A percentile compares a stretch with the other conserved stretches of the same genome.
These are phyloP conservation scores for Podarcis lilfordi DNA, from an alignment of 2,797 vertebrate genomes.

Conservation along the genomic window DNA sequence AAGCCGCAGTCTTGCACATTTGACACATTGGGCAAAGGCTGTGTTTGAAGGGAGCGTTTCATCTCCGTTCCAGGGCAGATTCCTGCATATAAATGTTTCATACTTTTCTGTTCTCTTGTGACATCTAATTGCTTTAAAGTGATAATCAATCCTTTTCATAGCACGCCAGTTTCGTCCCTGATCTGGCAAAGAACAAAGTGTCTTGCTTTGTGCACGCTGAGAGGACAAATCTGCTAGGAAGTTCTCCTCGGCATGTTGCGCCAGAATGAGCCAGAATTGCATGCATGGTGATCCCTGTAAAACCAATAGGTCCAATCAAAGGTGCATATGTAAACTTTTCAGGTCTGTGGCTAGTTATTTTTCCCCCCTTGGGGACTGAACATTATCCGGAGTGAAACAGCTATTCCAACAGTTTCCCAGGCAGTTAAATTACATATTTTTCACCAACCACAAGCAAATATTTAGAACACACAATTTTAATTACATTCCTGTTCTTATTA, in stretches of 20 bases:
- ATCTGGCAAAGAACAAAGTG: not conserved
- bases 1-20: not conserved
- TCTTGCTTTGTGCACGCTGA: not conserved
- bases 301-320: not conserved
- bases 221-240: not conserved
- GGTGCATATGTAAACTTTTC: not conserved
- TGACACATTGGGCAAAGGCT: not conserved
- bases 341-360: not conserved
- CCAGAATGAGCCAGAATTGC: not conserved
- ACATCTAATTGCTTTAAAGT: constrained; percentile 11
- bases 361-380: constrained; percentile 6
- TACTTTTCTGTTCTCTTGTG: constrained; percentile 6
- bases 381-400: constrained; percentile 1
- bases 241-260: not conserved
- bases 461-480: constrained; percentile 28
- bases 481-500: constrained; percentile 28
- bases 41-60: not conserved
- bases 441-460: constrained; percentile 23
- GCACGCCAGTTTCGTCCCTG: not conserved
- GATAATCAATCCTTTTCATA: not conserved
- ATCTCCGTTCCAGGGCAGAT: not conserved
- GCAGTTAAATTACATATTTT: constrained; percentile 29
- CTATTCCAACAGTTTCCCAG: constrained; percentile 8
- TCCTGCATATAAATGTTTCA: not conserved
- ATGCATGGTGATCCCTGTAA: not conserved